Evolutionary conservation across 2,113 vertebrate species (phyloP).

Genomic region (Cyprinodon brontotheroides): DNA sequence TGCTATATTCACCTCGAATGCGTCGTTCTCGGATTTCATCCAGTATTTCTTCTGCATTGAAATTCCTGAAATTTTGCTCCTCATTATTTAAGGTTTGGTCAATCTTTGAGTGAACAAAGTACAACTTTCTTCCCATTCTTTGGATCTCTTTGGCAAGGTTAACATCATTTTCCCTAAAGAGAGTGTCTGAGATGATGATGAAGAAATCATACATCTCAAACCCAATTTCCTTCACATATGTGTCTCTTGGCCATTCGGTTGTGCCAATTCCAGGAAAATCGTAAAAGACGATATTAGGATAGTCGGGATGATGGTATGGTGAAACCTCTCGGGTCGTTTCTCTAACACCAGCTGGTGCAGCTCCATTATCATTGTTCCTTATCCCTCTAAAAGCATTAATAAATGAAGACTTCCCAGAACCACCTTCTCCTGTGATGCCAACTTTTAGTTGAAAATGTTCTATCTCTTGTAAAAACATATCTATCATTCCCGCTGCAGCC

Average conservation of each 20-base stretch:
- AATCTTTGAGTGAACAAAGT: conserved; percentile 53
- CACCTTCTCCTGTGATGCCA: conserved; percentile 16
- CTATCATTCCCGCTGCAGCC: background rate
- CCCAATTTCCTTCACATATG: conserved; percentile 4
- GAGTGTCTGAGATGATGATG: conserved; percentile 39
- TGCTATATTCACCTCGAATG: conserved; percentile 13
- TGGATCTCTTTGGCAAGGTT: conserved; percentile 29
- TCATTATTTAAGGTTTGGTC: background rate
- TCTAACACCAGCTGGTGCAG: conserved; percentile 16
- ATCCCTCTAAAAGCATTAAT: conserved; percentile 27
- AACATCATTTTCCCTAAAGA: conserved; percentile 42
- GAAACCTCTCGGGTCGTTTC: background rate
- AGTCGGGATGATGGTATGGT: conserved; percentile 20
- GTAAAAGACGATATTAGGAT: conserved; percentile 26
- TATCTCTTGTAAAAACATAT: background rate
- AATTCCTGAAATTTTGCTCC: background rate
- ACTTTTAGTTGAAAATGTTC: background rate
- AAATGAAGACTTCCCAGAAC: conserved; percentile 31
- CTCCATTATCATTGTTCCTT: background rate
- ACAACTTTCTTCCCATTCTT: conserved; percentile 38
- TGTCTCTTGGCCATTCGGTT: conserved; percentile 1
- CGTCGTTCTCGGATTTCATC: background rate
- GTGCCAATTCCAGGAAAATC: conserved; percentile 48
- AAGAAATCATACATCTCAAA: conserved; percentile 50
- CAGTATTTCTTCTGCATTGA: background rate